phyloP scores from a whole-genome alignment of 2,797 vertebrate species.

The Lagorchestes hirsutus region DNA sequence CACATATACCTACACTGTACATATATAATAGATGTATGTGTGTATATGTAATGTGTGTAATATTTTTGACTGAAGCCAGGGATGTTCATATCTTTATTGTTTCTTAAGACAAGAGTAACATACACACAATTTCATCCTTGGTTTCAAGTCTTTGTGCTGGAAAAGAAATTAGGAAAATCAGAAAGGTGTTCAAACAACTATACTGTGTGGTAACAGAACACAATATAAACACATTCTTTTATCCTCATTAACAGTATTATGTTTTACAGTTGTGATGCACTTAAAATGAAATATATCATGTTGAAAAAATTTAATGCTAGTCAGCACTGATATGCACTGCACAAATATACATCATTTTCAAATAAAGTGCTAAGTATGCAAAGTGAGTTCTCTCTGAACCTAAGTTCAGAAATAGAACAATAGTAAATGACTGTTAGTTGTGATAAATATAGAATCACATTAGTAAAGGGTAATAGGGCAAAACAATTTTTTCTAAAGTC shows the following conservation, averaged over 20 bases:
- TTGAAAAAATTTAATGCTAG: conserved; percentile 38
- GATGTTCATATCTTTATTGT: not conserved
- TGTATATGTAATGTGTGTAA: not conserved
- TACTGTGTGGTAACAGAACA: conserved; percentile 47
- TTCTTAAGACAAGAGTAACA: not conserved
- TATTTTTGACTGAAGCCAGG: not conserved
- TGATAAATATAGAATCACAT: conserved; percentile 50
- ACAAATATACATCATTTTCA: conserved; percentile 53
- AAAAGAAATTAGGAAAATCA: conserved; percentile 42
- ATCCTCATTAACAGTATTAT: conserved; percentile 26
- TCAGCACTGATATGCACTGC: conserved; percentile 8
- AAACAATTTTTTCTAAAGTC: conserved; percentile 54
- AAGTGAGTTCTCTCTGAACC: conserved; percentile 31
- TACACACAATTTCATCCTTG: not conserved
- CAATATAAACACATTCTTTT: conserved; percentile 43
- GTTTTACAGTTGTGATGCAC: not conserved
- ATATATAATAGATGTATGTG: not conserved
- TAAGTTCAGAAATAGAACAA: conserved; percentile 53
- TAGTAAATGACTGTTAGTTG: not conserved
- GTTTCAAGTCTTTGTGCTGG: conserved; percentile 50
- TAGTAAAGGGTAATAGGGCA: conserved; percentile 42
- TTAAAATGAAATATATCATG: conserved; percentile 14
- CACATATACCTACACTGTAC: not conserved
- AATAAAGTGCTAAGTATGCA: not conserved
- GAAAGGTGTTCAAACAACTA: conserved; percentile 47